Base-by-base conservation (phyloP, 2,797 vertebrate genomes). In the Hoplostethus mediterraneus region DNA sequence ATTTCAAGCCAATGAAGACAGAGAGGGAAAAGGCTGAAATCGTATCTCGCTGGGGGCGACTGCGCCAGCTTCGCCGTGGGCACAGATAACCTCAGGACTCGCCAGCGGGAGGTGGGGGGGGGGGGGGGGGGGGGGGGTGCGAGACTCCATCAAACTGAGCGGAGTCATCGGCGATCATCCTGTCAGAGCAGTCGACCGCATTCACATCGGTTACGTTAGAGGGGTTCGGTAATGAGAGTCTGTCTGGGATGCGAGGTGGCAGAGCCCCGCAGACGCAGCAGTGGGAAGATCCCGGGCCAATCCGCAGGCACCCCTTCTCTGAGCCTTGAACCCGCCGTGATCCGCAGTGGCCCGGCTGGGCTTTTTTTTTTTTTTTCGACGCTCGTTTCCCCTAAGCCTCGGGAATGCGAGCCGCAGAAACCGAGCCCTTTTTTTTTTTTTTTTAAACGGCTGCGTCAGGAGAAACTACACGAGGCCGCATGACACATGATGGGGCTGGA, bases 321-420 rank as follows among this genome's bases (percentile, higher is more conserved):
- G 68, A 79, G 83, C 88, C 79, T 84, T 89, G 88, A 91, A 21
- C 89, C 91, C 61, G 63, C 88, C 90, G 86, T 86, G 84, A 91
- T 90, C 87, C 53, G 44, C 83, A 21, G 87, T 54, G 89, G 89
- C 87, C 92, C 81, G 62, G 91, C 77, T 89, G 90, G 21, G 21
- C 21, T 90, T 93, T n/a, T n/a, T n/a, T n/a, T n/a, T n/a, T n/a
- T n/a, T n/a, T n/a, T 90, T 84, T 89, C 86, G 84, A 79, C 79
- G 76, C 80, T 83, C 87, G 89, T 86, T 90, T 90, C 80, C 80
- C 70, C 84, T 79, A 67, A 88, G 89, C 87, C 92, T 88, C 91
- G 87, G 93, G 21, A 91, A 94, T 92, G 93, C 63, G 82, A 83
- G 89, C 90, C 92, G 89, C 87, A 90, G 83, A 82, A 87, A 89